Evolutionary conservation across 2,797 vertebrate species (phyloP), one percentile per base, ranked within the genome.

Genomic region (Pristis pectinata): DNA sequence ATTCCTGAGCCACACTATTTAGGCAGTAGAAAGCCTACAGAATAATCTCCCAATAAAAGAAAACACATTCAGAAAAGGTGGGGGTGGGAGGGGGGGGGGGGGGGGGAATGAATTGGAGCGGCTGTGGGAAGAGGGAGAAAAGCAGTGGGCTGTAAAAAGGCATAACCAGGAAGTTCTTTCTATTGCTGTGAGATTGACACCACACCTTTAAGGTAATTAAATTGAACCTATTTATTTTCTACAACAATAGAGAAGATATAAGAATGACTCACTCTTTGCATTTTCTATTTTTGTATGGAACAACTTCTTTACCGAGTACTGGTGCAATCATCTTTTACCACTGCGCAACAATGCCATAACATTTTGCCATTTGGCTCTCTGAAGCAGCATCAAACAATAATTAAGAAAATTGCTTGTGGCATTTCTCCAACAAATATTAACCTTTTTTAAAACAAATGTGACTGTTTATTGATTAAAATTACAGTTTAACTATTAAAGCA

Each of bases 381-480:
- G 41, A 93, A 72, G 44, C 37, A 74, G 34, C 41, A 67, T 53
- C 67, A 70, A 76, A 56, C 41, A 53, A 93, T 70, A 11, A 72
- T 93, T 92, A 22, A 24, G n/a, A 67, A 92, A 67, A 64, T 67
- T 92, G 82, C 56, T 37, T 19, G 34, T 64, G 91, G 91, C 41
- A 93, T 72, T 93, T 93, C 91, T 70, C 24, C 49, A 93, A 74
- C 64, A 64, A 92, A 41, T 67, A 64, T 67, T 64, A 92, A 92
- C 37, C n/a, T 64, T 91, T 91, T 91, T 24, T 17, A 30, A 53
- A 41, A 19, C 56, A 67, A 41, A 67, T 61, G 37, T 93, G 37
- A 34, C 34, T 70, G 64, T 92, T 92, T 92, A 92, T 92, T 70
- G n/a, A 92, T 92, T 92, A 72, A 49, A 93, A 93, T 30, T 44